These are phyloP conservation scores for Diarsia brunnea DNA, from an alignment of 2,888 invertebrate species.

Conservation along the genomic window DNA sequence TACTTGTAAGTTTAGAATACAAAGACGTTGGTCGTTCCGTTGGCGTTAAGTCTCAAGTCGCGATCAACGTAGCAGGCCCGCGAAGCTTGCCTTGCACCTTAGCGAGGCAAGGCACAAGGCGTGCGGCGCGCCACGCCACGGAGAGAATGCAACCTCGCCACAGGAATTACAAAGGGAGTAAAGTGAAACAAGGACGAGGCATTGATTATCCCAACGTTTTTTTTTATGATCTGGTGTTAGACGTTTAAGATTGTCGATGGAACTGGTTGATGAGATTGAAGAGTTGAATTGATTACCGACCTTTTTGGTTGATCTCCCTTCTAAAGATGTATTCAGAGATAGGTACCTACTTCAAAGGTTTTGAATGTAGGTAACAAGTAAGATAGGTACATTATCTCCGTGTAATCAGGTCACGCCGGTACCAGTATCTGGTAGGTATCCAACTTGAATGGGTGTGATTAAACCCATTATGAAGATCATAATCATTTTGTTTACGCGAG, in stretches of 20 bases:
- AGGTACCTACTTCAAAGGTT: background rate
- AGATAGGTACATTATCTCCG: background rate
- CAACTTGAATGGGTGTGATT: slow-evolving; percentile 41
- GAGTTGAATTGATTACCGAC: slow-evolving; percentile 31
- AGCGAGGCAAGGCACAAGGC: slow-evolving; percentile 68
- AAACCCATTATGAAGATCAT: slow-evolving; percentile 35
- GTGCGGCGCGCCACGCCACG: slow-evolving; percentile 71
- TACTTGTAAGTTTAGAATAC: slow-evolving; percentile 43
- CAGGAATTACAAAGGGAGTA: slow-evolving; percentile 85
- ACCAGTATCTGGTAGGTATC: slow-evolving; percentile 17
- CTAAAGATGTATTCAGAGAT: slow-evolving; percentile 7
- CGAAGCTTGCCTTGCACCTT: slow-evolving; percentile 60
- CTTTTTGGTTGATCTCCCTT: slow-evolving; percentile 10
- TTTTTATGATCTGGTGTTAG: slow-evolving; percentile 65
- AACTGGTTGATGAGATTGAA: slow-evolving; percentile 52
- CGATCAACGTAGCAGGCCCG: slow-evolving; percentile 54
- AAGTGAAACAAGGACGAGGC: slow-evolving; percentile 85
- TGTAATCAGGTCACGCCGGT: slow-evolving; percentile 16
- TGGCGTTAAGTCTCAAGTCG: slow-evolving; percentile 55
- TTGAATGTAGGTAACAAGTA: slow-evolving; percentile 12
- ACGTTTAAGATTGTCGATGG: slow-evolving; percentile 66
- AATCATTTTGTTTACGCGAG: slow-evolving; percentile 33
- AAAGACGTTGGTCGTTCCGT: slow-evolving; percentile 60
- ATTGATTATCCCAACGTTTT: slow-evolving; percentile 81
- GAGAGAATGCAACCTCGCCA: slow-evolving; percentile 86